phyloP scores from a whole-genome alignment of 2,888 invertebrate species.

The Sinelater perroti region DNA sequence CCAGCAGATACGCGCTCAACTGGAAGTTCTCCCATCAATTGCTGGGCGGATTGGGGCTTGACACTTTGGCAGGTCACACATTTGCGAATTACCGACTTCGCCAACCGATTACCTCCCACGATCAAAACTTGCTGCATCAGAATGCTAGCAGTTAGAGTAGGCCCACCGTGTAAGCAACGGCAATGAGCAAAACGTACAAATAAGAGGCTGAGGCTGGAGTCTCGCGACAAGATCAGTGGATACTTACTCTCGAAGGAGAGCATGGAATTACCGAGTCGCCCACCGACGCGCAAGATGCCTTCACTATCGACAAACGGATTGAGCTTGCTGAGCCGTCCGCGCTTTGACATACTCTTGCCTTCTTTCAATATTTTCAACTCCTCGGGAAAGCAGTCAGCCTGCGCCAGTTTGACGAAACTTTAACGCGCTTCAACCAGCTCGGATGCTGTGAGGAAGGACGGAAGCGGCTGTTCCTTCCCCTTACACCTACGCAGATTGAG shows the following conservation, averaged over 20 bases:
- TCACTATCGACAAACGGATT: neutral
- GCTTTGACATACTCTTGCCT: too few relatives aligned
- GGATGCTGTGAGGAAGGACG: too few relatives aligned
- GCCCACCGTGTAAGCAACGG: neutral
- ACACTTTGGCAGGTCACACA: slow-evolving; percentile 8
- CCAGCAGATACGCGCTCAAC: neutral
- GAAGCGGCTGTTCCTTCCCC: too few relatives aligned
- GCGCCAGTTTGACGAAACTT: too few relatives aligned
- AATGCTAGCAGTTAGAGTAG: neutral
- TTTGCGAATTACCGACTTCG: neutral
- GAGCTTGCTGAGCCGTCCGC: neutral
- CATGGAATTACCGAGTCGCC: neutral
- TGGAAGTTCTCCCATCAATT: slow-evolving; percentile 29
- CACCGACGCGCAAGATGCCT: neutral
- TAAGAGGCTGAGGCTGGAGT: neutral
- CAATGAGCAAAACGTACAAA: neutral
- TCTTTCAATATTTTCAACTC: too few relatives aligned
- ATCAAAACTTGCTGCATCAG: neutral
- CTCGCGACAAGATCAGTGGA: neutral
- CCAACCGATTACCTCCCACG: neutral
- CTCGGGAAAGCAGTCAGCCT: too few relatives aligned
- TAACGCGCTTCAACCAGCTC: too few relatives aligned
- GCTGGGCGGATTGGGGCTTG: neutral
- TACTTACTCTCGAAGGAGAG: neutral
- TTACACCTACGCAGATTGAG: too few relatives aligned